Evolutionary conservation across 2,888 invertebrate species (phyloP).

Genomic region (Polietes domitor): DNA sequence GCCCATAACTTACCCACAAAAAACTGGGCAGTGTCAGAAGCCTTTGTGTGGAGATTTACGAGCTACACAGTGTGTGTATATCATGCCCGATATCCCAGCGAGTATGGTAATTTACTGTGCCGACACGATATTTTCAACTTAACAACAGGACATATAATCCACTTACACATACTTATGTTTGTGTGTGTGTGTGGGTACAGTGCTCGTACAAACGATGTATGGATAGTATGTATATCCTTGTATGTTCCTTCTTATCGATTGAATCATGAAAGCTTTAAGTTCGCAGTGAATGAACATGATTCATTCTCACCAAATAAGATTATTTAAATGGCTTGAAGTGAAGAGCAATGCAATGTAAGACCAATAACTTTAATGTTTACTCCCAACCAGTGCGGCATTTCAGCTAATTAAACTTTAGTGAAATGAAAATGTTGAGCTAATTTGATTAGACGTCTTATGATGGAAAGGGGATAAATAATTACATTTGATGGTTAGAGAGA

Average conservation of each 20-base stretch:
- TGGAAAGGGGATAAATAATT: too few species aligned
- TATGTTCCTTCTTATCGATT: not conserved
- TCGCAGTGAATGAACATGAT: not conserved
- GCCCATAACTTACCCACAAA: slow-evolving; percentile 56
- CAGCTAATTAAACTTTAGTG: not conserved
- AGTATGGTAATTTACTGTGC: slow-evolving; percentile 58
- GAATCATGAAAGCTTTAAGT: not conserved
- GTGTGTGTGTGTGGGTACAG: not conserved
- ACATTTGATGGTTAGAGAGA: too few species aligned
- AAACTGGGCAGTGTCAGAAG: slow-evolving; percentile 60
- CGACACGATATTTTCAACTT: slow-evolving; percentile 49
- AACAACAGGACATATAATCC: slow-evolving; percentile 41
- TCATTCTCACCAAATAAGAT: not conserved
- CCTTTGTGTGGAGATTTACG: slow-evolving; percentile 60
- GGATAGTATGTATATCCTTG: not conserved
- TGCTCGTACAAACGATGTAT: not conserved
- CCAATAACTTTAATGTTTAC: not conserved
- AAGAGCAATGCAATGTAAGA: not conserved
- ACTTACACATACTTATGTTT: not conserved
- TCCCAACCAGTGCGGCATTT: not conserved
- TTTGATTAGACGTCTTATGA: too few species aligned
- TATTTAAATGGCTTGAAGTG: not conserved
- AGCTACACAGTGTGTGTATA: slow-evolving; percentile 23
- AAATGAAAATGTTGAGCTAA: not conserved
- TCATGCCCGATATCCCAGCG: slow-evolving; percentile 1